A percentile compares a stretch with the other conserved stretches of the same genome.
These are phyloP conservation scores for Petrophora chlorosata DNA, from an alignment of 2,888 invertebrate genomes.

Conservation along the genomic window DNA sequence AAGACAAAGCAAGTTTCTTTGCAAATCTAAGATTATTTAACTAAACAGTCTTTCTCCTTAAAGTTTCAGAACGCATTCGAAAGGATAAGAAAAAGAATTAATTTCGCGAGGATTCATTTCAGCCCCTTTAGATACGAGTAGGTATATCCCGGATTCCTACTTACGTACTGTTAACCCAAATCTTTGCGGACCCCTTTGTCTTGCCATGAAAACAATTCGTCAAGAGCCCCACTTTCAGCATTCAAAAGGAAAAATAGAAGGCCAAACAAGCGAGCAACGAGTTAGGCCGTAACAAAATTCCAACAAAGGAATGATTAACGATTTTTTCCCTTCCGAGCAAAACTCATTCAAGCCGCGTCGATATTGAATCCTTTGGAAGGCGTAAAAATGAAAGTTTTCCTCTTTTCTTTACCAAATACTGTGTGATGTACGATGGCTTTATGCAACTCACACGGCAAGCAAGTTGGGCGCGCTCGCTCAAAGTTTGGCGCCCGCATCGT, in stretches of 20 bases:
- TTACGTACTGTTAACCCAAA: conserved; percentile 47
- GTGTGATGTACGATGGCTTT: conserved; percentile 44
- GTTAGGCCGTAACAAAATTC: conserved; percentile 83
- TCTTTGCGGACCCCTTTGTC: conserved; percentile 59
- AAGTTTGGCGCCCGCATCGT: no score
- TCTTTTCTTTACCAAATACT: conserved; percentile 66
- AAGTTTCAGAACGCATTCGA: conserved; percentile 16
- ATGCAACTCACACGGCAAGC: conserved; percentile 27
- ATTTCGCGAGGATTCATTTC: conserved; percentile 35
- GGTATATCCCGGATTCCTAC: conserved; percentile 41
- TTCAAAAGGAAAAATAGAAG: conserved; percentile 79
- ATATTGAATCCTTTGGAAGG: conserved; percentile 83
- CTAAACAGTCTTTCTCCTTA: conserved; percentile 14
- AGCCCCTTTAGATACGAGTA: conserved; percentile 30
- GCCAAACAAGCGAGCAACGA: conserved; percentile 82
- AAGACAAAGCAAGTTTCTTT: conserved; percentile 6
- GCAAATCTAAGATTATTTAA: conserved; percentile 13
- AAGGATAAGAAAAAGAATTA: conserved; percentile 18
- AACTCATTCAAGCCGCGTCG: conserved; percentile 81
- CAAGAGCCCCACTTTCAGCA: conserved; percentile 74
- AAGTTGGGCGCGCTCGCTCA: not conserved
- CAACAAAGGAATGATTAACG: conserved; percentile 84
- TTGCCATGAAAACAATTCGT: conserved; percentile 78
- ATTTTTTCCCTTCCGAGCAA: conserved; percentile 69
- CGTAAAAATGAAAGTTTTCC: conserved; percentile 82